These are phyloP conservation scores for Montipora capitata DNA, from an alignment of 92 coral and sea anemone genomes.

Conservation along the genomic window DNA sequence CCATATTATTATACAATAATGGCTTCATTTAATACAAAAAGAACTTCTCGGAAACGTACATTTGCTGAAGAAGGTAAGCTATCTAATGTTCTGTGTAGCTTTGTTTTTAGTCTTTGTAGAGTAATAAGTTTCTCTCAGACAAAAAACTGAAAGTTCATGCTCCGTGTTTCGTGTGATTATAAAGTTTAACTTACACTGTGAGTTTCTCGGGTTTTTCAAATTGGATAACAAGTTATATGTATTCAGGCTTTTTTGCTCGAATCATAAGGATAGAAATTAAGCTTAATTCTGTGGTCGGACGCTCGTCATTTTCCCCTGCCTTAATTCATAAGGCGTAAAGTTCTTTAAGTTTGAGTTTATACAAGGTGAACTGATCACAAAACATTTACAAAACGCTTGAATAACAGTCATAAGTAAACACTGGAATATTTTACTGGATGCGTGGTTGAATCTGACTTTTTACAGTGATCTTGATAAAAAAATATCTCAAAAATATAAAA, in stretches of 20 bases:
- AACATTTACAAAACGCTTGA: neutral
- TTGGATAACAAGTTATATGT: neutral
- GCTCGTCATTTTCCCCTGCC: neutral
- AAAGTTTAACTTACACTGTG: neutral
- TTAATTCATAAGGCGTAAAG: neutral
- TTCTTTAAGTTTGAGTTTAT: neutral
- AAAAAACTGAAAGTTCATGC: neutral
- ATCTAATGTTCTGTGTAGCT: no score
- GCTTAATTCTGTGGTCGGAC: neutral
- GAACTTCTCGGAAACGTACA: slow-evolving; percentile 11
- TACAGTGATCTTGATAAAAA: neutral
- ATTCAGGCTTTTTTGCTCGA: neutral
- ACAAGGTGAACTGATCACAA: neutral
- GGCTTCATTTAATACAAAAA: neutral
- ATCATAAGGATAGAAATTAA: neutral
- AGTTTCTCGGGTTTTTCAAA: neutral
- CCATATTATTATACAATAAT: neutral
- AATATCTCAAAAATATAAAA: no score
- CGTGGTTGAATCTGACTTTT: neutral
- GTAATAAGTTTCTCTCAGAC: neutral
- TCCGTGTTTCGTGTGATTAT: neutral
- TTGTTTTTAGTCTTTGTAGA: neutral
- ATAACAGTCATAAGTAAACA: neutral
- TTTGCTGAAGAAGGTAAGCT: slow-evolving; percentile 12
- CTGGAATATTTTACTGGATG: neutral